Evolutionary conservation across 2,113 vertebrate genomes (phyloP), one percentile per base, ranked within the genome.

Genomic region (Otis tarda): DNA sequence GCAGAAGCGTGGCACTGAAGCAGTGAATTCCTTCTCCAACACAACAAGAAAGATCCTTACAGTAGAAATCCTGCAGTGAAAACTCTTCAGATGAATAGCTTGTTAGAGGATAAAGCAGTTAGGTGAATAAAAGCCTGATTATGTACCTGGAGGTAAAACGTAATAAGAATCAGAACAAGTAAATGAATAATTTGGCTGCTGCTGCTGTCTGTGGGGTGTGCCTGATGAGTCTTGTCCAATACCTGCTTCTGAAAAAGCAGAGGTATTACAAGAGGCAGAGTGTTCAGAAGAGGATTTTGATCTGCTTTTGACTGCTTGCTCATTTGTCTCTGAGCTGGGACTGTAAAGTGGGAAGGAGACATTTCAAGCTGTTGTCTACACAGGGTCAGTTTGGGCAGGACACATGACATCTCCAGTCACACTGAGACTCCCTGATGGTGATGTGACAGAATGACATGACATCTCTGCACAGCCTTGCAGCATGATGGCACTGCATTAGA

Each of bases 51-150:
- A 87, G 69, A 93, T 90, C 83, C 68, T 94, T 73, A 76, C 37
- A 43, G 90, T 94, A 59, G 63, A 69, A 85, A 94, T 84, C 96
- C 95, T 96, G 87, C 95, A 87, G 90, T 90, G 83, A 94, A 97
- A 94, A 69, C 93, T 97, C 95, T 96, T 96, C 96, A 94, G 93
- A 94, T 94, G 88, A 98, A 94, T 96, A 96, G 91, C 97, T 98
- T 97, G 95, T 97, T 98, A 97, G 83, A 91, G 95, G 83, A 93
- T 95, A 96, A 96, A 97, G 89, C 94, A 96, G 96, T 97, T 97
- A 97, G 85, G 88, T 97, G 97, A 98, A 97, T 97, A 96, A 97
- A 98, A 96, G 94, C 59, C 95, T 97, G 97, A 97, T 97, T 97
- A 95, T 10, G 3, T 94, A 90, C 94, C 94, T 95, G 95, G 89